Evolutionary conservation across 2,113 vertebrate species (phyloP).

Genomic region (Macroglossus sobrinus): DNA sequence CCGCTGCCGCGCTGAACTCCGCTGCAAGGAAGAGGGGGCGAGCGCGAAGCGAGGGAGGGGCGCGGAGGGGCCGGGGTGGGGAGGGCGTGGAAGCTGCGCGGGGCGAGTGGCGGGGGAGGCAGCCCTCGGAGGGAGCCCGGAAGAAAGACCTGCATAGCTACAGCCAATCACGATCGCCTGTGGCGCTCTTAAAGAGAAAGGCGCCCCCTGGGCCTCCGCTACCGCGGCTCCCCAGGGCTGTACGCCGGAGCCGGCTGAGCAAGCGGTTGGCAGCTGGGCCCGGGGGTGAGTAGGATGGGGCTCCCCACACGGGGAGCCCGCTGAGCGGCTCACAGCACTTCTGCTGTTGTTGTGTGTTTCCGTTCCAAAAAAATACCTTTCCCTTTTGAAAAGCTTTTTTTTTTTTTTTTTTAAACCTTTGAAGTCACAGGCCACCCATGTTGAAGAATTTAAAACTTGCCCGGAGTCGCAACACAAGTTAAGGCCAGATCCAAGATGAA

Average conservation of each 20-base stretch:
- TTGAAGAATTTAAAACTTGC: neutral
- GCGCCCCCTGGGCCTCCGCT: neutral
- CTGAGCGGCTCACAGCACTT: neutral
- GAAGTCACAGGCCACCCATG: neutral
- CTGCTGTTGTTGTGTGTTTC: neutral
- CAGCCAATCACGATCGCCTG: constrained; percentile 73
- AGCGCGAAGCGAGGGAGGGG: neutral
- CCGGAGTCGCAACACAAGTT: neutral
- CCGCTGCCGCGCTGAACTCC: neutral
- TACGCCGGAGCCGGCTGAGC: fast-evolving
- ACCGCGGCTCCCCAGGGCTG: fast-evolving
- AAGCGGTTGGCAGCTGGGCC: neutral
- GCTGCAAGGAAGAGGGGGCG: neutral
- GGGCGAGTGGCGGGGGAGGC: neutral
- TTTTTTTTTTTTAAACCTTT: neutral
- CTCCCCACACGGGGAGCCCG: neutral
- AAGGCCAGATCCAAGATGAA: neutral
- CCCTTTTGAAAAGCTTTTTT: neutral
- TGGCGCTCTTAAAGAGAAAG: constrained; percentile 59
- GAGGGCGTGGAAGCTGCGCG: neutral
- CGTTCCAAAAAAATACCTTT: neutral
- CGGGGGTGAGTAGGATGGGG: fast-evolving
- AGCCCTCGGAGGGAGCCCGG: neutral
- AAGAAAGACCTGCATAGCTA: constrained; percentile 69
- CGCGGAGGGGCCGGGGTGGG: neutral